A percentile compares a stretch with the other conserved stretches of the same genome.
Conservation (phyloP, 1,140 invertebrate genomes). For the Lycorma delicatula region DNA sequence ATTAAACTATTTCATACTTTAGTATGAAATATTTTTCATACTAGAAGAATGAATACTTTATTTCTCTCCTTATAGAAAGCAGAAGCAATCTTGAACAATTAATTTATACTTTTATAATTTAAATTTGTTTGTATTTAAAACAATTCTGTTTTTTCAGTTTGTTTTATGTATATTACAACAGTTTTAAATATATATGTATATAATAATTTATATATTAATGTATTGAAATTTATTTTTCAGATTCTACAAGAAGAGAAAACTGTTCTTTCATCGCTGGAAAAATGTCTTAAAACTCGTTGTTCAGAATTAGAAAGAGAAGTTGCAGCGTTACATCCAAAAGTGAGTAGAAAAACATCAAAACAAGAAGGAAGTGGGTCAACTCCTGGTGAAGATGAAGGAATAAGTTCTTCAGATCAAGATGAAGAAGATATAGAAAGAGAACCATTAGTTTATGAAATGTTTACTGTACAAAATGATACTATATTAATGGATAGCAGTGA, state of each 20-base stretch:
- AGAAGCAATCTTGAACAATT: no score
- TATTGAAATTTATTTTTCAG: conserved; percentile 41
- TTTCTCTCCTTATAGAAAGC: no score
- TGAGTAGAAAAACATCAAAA: conserved; percentile 37
- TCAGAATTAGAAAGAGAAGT: conserved; percentile 55
- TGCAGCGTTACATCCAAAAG: conserved; percentile 29
- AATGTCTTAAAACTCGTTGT: conserved; percentile 64
- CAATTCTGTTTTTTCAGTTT: background rate
- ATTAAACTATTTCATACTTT: no score
- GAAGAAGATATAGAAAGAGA: conserved; percentile 41
- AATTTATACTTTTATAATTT: no score
- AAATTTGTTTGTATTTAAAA: no score
- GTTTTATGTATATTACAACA: background rate
- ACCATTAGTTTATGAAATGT: conserved; percentile 51
- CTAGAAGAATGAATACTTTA: no score
- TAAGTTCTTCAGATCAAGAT: conserved; percentile 63
- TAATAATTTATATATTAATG: no score
- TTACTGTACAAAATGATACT: conserved; percentile 49
- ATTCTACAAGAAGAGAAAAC: conserved; percentile 71
- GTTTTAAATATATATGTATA: background rate
- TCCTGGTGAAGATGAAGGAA: conserved; percentile 74
- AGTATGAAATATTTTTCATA: no score
- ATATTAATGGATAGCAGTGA: conserved; percentile 38
- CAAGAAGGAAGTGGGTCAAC: conserved; percentile 49
- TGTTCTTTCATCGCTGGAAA: conserved; percentile 61